A percentile compares a stretch with the other conserved stretches of the same genome.
Evolutionary conservation across 2,888 invertebrate species (phyloP).

Genomic region (Plebejus melissa): DNA sequence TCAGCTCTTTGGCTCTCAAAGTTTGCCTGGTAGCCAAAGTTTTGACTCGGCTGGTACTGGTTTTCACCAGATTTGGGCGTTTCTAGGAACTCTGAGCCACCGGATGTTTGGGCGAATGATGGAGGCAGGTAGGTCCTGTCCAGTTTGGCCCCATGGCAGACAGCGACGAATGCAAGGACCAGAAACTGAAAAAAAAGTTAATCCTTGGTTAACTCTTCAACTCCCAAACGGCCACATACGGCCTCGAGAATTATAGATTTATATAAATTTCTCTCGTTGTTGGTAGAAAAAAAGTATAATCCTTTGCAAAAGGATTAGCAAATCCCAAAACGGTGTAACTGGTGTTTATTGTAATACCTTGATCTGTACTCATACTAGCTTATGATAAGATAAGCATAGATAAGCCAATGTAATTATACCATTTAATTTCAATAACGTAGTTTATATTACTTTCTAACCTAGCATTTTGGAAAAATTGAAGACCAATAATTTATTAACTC

Average conservation of each 20-base stretch:
- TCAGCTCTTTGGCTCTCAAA: constrained; percentile 45
- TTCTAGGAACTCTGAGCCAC: constrained; percentile 5
- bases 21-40: background rate
- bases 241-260: too few species aligned
- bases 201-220: background rate
- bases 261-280: background rate
- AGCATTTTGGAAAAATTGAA: too few species aligned
- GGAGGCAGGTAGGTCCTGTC: constrained; percentile 13
- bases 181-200: background rate
- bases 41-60: background rate
- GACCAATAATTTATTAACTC: too few species aligned
- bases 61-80: background rate
- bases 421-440: background rate
- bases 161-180: background rate
- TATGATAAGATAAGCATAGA: too few species aligned
- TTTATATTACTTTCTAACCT: too few species aligned
- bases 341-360: too few species aligned
- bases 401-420: background rate
- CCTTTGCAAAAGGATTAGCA: background rate
- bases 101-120: background rate
- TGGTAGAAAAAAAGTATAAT: background rate
- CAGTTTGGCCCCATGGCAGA: constrained; percentile 6
- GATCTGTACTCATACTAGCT: too few species aligned
- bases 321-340: background rate
- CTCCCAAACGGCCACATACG: too few species aligned